Conservation (phyloP, 2,113 vertebrate genomes). For the Centrocercus urophasianus region DNA sequence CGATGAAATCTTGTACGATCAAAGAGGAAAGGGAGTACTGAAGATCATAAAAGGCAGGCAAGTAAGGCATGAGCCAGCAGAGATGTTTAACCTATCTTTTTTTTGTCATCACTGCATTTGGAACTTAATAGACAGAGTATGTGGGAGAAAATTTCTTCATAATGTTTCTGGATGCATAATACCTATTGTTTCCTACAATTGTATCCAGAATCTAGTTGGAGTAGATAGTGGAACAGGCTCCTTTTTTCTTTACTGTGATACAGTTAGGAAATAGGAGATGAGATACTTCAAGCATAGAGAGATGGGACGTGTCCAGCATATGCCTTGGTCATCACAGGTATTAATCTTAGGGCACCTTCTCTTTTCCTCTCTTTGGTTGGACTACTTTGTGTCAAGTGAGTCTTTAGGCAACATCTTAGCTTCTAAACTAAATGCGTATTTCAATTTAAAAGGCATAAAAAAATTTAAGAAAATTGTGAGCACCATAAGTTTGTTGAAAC, state of each 20-base stretch:
- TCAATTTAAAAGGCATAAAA: neutral
- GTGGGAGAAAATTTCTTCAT: neutral
- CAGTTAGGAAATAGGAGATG: neutral
- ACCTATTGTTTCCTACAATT: neutral
- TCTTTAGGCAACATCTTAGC: neutral
- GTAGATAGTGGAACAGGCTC: rapidly evolving
- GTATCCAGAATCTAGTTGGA: neutral
- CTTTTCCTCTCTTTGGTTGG: neutral
- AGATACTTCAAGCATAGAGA: neutral
- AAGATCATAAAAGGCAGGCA: neutral
- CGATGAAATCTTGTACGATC: neutral
- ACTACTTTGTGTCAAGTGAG: rapidly evolving
- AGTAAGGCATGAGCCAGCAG: neutral
- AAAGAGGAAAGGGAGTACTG: rapidly evolving
- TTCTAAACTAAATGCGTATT: neutral
- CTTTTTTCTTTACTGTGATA: neutral
- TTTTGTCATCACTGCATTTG: neutral
- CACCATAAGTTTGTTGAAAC: neutral
- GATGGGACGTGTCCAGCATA: neutral
- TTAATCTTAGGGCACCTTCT: too few relatives aligned
- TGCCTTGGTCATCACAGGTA: neutral
- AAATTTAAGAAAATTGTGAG: neutral
- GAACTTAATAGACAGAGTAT: neutral
- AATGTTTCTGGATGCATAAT: neutral
- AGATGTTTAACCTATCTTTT: neutral